A percentile compares a stretch with the other conserved stretches of the same genome.
Evolutionary conservation across 2,113 vertebrate species (phyloP).

Genomic region (Mola mola): DNA sequence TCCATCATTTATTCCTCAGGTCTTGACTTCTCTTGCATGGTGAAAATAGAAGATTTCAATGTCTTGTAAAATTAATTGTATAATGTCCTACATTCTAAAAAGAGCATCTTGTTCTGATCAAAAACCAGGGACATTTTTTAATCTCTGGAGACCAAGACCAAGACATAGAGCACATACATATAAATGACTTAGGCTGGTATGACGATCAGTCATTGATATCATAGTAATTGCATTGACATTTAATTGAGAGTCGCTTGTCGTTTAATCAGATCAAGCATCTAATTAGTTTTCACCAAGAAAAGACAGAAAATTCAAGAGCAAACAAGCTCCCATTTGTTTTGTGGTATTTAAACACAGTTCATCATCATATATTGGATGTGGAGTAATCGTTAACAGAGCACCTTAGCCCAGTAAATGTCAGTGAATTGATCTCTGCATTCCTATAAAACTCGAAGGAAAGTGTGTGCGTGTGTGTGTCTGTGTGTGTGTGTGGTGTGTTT

Average conservation of each 20-base stretch:
- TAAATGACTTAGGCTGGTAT: conserved; percentile 30
- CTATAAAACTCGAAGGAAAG: background rate
- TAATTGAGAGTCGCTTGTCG: conserved; percentile 65
- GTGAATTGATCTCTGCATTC: conserved; percentile 29
- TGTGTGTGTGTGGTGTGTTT: background rate
- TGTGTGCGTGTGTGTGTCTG: background rate
- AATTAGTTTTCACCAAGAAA: conserved; percentile 67
- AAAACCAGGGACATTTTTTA: conserved; percentile 31
- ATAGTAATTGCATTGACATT: conserved; percentile 78
- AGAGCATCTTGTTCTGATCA: conserved; percentile 2
- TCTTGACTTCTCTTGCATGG: too few relatives aligned
- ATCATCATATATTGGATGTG: conserved; percentile 32
- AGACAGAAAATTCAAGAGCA: conserved; percentile 52
- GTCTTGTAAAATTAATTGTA: too few relatives aligned
- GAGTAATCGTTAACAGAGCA: conserved; percentile 27
- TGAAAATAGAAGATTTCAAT: too few relatives aligned
- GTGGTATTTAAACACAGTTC: conserved; percentile 49
- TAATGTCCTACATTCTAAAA: too few relatives aligned
- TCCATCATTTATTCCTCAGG: too few relatives aligned
- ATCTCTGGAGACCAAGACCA: conserved; percentile 28
- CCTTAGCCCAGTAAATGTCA: conserved; percentile 33
- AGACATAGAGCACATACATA: conserved; percentile 47
- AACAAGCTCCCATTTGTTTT: conserved; percentile 62
- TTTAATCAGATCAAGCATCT: conserved; percentile 77
- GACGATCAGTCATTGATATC: conserved; percentile 58